phyloP scores from a whole-genome alignment of 2,888 invertebrate species.

The Graphium colonna region DNA sequence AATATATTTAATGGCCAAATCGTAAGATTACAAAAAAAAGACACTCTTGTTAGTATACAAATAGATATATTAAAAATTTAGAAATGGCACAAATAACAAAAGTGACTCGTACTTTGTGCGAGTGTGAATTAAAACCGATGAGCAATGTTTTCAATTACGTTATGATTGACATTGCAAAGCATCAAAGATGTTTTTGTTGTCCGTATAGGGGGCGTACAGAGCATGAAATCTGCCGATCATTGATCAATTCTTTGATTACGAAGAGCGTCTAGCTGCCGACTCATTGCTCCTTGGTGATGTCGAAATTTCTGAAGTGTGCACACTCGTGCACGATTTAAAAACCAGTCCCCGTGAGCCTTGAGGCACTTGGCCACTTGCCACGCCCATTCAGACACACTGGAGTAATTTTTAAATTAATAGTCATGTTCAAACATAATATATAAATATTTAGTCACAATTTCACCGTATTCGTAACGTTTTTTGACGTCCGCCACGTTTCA shows the following conservation, averaged over 20 bases:
- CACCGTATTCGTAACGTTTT: neutral
- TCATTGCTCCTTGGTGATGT: conserved; percentile 43
- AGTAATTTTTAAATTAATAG: conserved; percentile 36
- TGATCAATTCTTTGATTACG: neutral
- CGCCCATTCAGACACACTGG: conserved; percentile 58
- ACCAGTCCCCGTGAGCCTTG: conserved; percentile 65
- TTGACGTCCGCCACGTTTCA: neutral
- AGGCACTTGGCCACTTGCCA: conserved; percentile 67
- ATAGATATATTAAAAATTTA: no score
- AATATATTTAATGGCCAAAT: no score
- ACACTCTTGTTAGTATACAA: no score
- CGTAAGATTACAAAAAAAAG: no score
- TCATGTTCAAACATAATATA: conserved; percentile 10
- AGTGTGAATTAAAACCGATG: neutral
- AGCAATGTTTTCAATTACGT: neutral
- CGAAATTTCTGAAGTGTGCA: conserved; percentile 63
- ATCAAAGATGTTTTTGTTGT: neutral
- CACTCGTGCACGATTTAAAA: conserved; percentile 61
- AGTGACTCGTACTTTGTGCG: no score
- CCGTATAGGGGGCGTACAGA: neutral
- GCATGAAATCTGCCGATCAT: conserved; percentile 1
- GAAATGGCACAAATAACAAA: no score
- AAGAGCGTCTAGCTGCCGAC: conserved; percentile 9
- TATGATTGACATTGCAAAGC: conserved; percentile 1
- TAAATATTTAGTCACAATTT: neutral